These are phyloP conservation scores for Aphis gossypii DNA, from an alignment of 1,140 invertebrate species.

Conservation along the genomic window DNA sequence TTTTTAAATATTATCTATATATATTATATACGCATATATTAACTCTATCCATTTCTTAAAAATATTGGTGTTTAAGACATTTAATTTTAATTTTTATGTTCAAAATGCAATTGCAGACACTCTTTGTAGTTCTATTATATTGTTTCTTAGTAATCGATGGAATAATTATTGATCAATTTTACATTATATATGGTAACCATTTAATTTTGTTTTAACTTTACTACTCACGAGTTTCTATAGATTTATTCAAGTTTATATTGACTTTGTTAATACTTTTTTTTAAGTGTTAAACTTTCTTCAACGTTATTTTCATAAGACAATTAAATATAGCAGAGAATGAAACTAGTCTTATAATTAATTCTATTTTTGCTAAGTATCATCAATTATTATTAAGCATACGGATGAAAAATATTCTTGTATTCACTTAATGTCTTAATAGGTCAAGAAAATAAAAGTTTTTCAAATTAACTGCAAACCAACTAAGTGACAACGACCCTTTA, in stretches of 20 bases:
- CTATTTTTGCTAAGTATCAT: not conserved
- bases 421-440: not conserved
- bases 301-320: not conserved
- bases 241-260: not conserved
- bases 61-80: too few species aligned
- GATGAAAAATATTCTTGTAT: not conserved
- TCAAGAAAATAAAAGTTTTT: not conserved
- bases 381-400: not conserved
- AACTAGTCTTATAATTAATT: not conserved
- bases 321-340: not conserved
- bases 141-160: not conserved
- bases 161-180: not conserved
- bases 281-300: not conserved
- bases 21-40: too few species aligned
- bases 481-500: not conserved
- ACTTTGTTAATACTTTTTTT: not conserved
- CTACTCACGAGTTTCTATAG: not conserved
- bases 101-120: not conserved
- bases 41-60: too few species aligned
- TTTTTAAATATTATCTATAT: too few species aligned
- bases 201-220: not conserved
- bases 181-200: not conserved
- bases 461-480: not conserved
- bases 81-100: not conserved
- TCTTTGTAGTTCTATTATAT: too few species aligned